Percentiles rank a stretch among this genome's conserved stretches.
These are phyloP conservation scores for Drosophila sturtevanti DNA, from an alignment of 1,140 invertebrate species.

Conservation along the genomic window DNA sequence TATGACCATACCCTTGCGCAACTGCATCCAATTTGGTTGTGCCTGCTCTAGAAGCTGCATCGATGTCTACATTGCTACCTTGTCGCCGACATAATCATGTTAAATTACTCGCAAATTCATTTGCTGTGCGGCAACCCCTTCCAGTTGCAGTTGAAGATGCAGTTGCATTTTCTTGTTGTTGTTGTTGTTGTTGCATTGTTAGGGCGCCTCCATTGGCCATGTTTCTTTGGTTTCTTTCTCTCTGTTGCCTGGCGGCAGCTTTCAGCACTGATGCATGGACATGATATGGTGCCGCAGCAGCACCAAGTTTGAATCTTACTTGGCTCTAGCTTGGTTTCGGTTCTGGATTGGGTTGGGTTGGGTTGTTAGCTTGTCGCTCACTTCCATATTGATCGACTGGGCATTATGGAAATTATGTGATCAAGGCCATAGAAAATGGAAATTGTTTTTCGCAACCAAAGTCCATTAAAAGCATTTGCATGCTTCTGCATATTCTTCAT, in stretches of 20 bases:
- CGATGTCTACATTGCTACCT: slow-evolving; percentile 79
- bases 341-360: slow-evolving; percentile 19
- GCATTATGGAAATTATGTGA: slow-evolving; percentile 81
- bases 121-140: slow-evolving; percentile 64
- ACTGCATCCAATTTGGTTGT: slow-evolving; percentile 72
- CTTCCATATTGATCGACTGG: slow-evolving; percentile 73
- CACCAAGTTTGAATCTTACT: slow-evolving; percentile 4
- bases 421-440: slow-evolving; percentile 81
- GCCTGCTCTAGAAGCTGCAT: slow-evolving; percentile 46
- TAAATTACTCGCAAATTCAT: slow-evolving; percentile 81
- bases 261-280: slow-evolving; percentile 75
- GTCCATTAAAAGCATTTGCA: slow-evolving; percentile 49
- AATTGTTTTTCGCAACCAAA: slow-evolving; percentile 62
- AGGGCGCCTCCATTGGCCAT: slow-evolving; percentile 47
- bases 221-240: background rate
- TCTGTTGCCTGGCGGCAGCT: slow-evolving; percentile 54
- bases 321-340: background rate
- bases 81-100: slow-evolving; percentile 80
- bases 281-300: slow-evolving; percentile 52
- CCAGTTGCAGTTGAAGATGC: slow-evolving; percentile 23
- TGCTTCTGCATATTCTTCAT: slow-evolving; percentile 19
- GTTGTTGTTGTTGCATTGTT: slow-evolving; percentile 69
- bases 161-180: slow-evolving; percentile 46
- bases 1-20: slow-evolving; percentile 56
- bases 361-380: slow-evolving; percentile 73